These are phyloP conservation scores for Scotopteryx bipunctaria DNA, from an alignment of 2,888 invertebrate genomes.

Conservation along the genomic window DNA sequence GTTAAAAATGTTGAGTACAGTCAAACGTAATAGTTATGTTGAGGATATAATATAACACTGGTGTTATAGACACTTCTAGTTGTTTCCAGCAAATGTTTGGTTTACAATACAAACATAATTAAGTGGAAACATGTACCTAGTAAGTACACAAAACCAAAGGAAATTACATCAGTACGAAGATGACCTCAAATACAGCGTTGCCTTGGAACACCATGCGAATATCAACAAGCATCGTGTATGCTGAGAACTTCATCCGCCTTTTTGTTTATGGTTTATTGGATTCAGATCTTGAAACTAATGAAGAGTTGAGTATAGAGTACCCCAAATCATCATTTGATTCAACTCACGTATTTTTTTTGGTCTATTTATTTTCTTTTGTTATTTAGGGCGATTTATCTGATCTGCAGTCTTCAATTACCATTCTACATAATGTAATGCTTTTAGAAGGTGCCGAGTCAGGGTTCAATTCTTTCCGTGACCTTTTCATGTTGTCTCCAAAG, in stretches of 20 bases:
- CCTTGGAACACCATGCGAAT: constrained; percentile 39
- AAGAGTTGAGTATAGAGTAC: neutral
- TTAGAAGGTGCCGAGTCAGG: no score
- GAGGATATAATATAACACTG: no score
- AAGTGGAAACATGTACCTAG: constrained; percentile 14
- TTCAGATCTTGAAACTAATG: neutral
- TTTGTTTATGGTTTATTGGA: constrained; percentile 25
- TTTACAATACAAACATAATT: constrained; percentile 26
- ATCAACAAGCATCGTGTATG: constrained; percentile 31
- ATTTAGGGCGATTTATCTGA: no score
- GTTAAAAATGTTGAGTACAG: no score
- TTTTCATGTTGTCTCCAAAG: constrained; percentile 19
- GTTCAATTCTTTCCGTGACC: constrained; percentile 18
- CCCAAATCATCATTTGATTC: no score
- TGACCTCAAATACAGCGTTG: constrained; percentile 34
- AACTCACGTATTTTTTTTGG: no score
- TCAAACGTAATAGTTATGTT: no score
- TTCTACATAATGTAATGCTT: no score
- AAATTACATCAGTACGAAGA: constrained; percentile 32
- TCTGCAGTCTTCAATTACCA: no score
- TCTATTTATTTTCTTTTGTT: no score
- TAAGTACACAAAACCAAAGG: constrained; percentile 34
- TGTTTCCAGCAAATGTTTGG: no score
- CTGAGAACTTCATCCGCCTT: constrained; percentile 34
- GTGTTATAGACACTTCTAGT: no score